Conservation (phyloP, 2,797 vertebrate genomes). For the Acrossocheilus fasciatus region DNA sequence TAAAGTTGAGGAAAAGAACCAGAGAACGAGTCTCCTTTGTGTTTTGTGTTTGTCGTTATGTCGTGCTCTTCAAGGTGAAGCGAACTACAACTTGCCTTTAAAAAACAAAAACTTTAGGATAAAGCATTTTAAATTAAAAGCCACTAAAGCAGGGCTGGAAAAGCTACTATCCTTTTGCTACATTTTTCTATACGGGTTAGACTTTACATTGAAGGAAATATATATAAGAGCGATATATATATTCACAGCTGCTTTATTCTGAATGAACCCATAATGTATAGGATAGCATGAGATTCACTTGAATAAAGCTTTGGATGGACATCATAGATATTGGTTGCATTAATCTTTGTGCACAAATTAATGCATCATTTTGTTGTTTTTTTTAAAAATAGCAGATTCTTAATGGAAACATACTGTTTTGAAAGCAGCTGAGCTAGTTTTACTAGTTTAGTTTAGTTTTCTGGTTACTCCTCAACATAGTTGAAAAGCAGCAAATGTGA, state of each 20-base stretch:
- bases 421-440: not conserved
- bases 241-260: not conserved
- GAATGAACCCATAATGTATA: not conserved
- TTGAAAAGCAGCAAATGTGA: not conserved
- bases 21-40: slow-evolving; percentile 30
- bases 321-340: not conserved
- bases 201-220: too few relatives aligned
- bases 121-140: not conserved
- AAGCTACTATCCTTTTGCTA: not conserved
- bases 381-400: not conserved
- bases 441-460: too few relatives aligned
- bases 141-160: not conserved
- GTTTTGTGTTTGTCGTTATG: slow-evolving; percentile 12
- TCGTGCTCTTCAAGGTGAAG: not conserved
- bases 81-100: not conserved
- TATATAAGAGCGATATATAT: too few relatives aligned
- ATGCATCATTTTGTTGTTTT: not conserved
- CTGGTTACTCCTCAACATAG: not conserved
- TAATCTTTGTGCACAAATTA: not conserved
- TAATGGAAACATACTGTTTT: not conserved
- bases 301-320: not conserved
- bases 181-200: too few relatives aligned
- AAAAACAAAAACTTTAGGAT: not conserved
- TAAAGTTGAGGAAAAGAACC: slow-evolving; percentile 58
- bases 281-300: not conserved